Base-by-base conservation (phyloP, 1,140 invertebrate genomes). In the Rhopalosiphum padi region DNA sequence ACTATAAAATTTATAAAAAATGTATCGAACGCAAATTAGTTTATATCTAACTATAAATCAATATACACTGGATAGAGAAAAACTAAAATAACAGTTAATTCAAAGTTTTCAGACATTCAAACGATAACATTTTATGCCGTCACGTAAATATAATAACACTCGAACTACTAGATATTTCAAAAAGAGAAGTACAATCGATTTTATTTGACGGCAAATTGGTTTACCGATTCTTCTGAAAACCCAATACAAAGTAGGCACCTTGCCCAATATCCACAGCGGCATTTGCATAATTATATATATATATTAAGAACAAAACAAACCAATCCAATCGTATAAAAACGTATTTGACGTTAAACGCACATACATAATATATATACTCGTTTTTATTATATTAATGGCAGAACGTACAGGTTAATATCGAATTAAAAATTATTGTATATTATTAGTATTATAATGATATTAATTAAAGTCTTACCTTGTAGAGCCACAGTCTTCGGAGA, bases 401-500 rank as follows among this genome's bases (percentile, higher is more conserved):
- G 77, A 37, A 77, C 15, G 30, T 77, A 30, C 11, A 68, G 25
- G 11, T n/a, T n/a, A 18, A 77, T 77, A 35, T 15, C 4, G 15
- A 77, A 15, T n/a, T n/a, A 0, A n/a, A 68, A n/a, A 30, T n/a
- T 5, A 77, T 77, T n/a, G n/a, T 77, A 77, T 77, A 18, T 9
- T 18, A 35, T 77, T n/a, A 5, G 60, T 6, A 30, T 85, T 85
- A 41, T 85, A 85, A 85, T 41, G 3, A 43, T 41, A 30, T 85
- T 43, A 15, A 30, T 46, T 46, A 46, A 77, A 2, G 15, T 53
- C 88, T 89, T 89, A 89, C 88, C 88, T 89, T 89, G 88, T 55
- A 89, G 35, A 37, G 88, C 88, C n/a, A 89, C 88, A 30, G 88
- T 89, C 11, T 53, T 89, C 23, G 88, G 88, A 55, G 88, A 55